Evolutionary conservation across 2,888 invertebrate species (phyloP), one percentile per base, ranked within the genome.

Genomic region (Acholoe squamosa): DNA sequence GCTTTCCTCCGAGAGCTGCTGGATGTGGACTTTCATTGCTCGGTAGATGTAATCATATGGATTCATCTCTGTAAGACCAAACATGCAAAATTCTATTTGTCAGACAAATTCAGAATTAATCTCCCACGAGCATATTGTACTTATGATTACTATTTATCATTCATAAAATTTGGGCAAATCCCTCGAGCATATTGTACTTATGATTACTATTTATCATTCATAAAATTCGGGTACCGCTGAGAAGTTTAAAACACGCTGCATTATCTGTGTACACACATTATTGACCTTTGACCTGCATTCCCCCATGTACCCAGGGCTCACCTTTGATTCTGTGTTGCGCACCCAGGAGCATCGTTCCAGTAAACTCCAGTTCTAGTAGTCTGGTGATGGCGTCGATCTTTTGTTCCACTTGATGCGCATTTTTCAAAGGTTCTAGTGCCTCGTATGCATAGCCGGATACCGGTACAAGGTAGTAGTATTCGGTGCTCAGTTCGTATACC

Each of bases 401-500:
- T 10, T 93, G 89, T 89, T 95, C 93, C 43, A 96, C 93, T 43
- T 92, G 93, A 33, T 93, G 89, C 86, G 93, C 92, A 76, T 93
- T 93, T 80, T 94, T 93, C 0, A 96, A 94, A 12, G 96, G 96
- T 54, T 93, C 93, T 16, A 96, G 93, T 91, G 94, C 94, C 91
- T 96, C 96, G 92, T 94, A 95, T 34, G 95, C 95, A 92, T 94
- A 96, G n/a, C 96, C 96, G 52, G 95, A 94, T 61, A 94, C 93
- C 28, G 96, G 96, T 61, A 96, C 94, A 52, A 96, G 93, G 90
- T 96, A 94, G 94, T 96, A 96, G 93, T 96, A 96, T 91, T 96
- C 96, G 93, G 96, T 96, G 89, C 96, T 96, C 84, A 96, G 93
- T 61, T 95, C 94, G 19, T 95, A 94, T 91, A 96, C 95, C 92